Base-by-base conservation (phyloP, 2,888 invertebrate species). In the Sinopyrophorus schimmeli region DNA sequence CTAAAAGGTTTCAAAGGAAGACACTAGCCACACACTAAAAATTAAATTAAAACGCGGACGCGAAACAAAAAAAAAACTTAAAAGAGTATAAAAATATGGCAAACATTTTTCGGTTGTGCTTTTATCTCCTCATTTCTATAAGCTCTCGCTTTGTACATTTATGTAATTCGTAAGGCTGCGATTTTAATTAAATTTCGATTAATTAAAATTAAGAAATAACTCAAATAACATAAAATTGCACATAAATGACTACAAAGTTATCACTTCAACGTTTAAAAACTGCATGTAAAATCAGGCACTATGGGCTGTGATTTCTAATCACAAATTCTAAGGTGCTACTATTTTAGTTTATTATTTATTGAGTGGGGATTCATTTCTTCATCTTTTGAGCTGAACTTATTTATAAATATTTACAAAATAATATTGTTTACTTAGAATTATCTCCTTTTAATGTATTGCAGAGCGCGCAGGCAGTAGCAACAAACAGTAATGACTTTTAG, bases 221-320 rank as follows among this genome's bases (percentile, higher is more conserved):
- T 26, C 49, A 47, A 53, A 59, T 41, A 41, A 57, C 55, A 58
- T 57, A 56, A n/a, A 61, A 68, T 68, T 68, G 67, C 68, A 68
- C 68, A 61, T 58, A 47, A 62, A 65, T 66, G 66, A 68, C 68
- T 68, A 66, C 57, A 51, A 60, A 51, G 57, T 53, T 59, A 58
- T 59, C 58, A 57, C 56, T 59, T 57, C 47, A 44, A 53, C 30
- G 43, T 42, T 46, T n/a, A n/a, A 43, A 44, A 53, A 51, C 49
- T 55, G 53, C 54, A 51, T 42, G 48, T 39, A 47, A 57, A 55
- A 51, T 55, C 67, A 70, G 69, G 70, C 70, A 70, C 70, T 66
- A 66, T 68, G 66, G 69, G 69, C 68, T 69, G 68, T 66, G 64
- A 65, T 60, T 62, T 57, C 61, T 39, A 30, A 23, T 35, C 35